Evolutionary conservation across 2,888 invertebrate genomes (phyloP).

Genomic region (Acronicta aceris): DNA sequence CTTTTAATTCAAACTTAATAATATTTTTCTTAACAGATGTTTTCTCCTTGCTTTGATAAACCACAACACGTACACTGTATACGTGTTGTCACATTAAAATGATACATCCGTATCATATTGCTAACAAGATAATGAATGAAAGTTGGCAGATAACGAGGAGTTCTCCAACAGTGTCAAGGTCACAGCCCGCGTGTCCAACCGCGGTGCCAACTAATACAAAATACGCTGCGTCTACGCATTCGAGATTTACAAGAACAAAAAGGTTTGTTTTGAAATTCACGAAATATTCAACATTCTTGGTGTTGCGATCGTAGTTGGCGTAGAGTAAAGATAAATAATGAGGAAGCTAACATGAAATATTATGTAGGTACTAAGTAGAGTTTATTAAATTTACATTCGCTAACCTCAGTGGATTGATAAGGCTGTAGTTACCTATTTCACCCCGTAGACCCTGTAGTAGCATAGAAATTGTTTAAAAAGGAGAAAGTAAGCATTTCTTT

Average conservation of each 20-base stretch:
- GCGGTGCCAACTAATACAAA: constrained; percentile 67
- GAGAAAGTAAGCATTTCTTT: too few relatives aligned
- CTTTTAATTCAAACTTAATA: too few relatives aligned
- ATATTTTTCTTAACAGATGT: background rate
- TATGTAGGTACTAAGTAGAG: too few relatives aligned
- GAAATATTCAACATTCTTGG: constrained; percentile 25
- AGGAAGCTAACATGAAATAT: background rate
- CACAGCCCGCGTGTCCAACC: constrained; percentile 59
- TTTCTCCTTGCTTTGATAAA: background rate
- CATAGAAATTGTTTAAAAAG: too few relatives aligned
- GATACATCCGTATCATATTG: constrained; percentile 43
- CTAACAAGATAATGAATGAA: constrained; percentile 72
- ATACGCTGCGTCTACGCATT: constrained; percentile 41
- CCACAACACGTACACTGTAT: background rate
- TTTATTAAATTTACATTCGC: too few relatives aligned
- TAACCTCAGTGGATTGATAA: too few relatives aligned
- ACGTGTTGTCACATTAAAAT: constrained; percentile 10
- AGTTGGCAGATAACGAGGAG: constrained; percentile 75
- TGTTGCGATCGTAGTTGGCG: background rate
- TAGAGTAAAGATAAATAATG: constrained; percentile 15
- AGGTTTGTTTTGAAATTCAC: constrained; percentile 24
- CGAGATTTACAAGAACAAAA: constrained; percentile 41
- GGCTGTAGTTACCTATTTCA: too few relatives aligned
- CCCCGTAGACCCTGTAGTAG: too few relatives aligned
- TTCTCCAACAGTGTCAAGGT: constrained; percentile 79